Evolutionary conservation across 2,797 vertebrate genomes (phyloP), one percentile per base, ranked within the genome.

Genomic region (Gymnoscopelus microlampas): DNA sequence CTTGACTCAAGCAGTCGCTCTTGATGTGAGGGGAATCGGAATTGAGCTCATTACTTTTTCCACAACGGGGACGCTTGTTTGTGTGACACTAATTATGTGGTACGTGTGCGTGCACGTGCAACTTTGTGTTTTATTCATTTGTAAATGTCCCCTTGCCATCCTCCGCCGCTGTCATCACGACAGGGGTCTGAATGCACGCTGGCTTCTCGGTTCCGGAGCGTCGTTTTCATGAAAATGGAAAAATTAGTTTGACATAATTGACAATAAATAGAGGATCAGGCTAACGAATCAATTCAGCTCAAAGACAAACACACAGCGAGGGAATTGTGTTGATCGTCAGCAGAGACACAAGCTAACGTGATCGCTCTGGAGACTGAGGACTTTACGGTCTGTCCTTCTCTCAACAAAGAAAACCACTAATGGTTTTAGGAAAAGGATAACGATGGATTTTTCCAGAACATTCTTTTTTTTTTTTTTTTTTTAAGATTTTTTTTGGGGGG

Each of bases 21-120:
- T 72, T 84, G 77, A 88, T 19, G 85, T 79, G 70, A 74, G 68
- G 63, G 39, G 73, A 85, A 86, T 87, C 76, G 49, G 72, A 62
- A 78, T 74, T 70, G 19, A 76, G 67, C 83, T 85, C 76, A 72
- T 91, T 86, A 83, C 80, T 84, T 89, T 92, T 93, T 93, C 91
- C 90, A 88, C 77, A 79, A 85, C 79, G 79, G 85, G 75, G 87
- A 87, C 82, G 76, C 39, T 89, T 90, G 87, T 92, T 92, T 86
- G 77, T 87, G 81, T 74, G 87, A 86, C 83, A 80, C 83, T 86
- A 76, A 79, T 82, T 87, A 82, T 73, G 73, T 7, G 39, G 39
- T 44, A 89, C 78, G 19, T 19, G 76, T 70, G 71, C 68, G 77
- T 73, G 76, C 81, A 67, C 14, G 81, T 81, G 19, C 19, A 19